Conservation (phyloP, 1,140 invertebrate genomes). For the Drosophila sucinea region DNA sequence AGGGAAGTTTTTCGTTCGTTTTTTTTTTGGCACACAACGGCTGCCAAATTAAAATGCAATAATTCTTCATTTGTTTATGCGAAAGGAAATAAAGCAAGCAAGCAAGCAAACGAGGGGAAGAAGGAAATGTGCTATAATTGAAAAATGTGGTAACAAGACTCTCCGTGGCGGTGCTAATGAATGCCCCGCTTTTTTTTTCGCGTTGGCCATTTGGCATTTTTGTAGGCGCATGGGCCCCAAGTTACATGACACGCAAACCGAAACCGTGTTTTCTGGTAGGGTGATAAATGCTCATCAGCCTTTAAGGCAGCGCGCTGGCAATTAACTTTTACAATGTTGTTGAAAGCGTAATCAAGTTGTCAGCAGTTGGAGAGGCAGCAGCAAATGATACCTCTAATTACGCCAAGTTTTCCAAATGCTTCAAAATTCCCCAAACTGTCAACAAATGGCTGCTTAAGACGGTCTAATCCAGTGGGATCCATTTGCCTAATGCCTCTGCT, state of each 20-base stretch:
- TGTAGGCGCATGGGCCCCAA: slow-evolving; percentile 14
- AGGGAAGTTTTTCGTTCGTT: slow-evolving; percentile 8
- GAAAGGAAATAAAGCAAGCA: slow-evolving; percentile 35
- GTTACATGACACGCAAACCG: slow-evolving; percentile 55
- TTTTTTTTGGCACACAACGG: slow-evolving; percentile 48
- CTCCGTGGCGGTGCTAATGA: slow-evolving; percentile 77
- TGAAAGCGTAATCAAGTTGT: slow-evolving; percentile 79
- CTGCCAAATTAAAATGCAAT: slow-evolving; percentile 81
- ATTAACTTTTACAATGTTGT: slow-evolving; percentile 81
- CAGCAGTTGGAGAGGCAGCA: slow-evolving; percentile 40
- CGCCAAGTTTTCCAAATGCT: slow-evolving; percentile 53
- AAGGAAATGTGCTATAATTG: slow-evolving; percentile 80
- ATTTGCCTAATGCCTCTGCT: slow-evolving; percentile 74
- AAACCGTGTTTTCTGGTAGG: slow-evolving; percentile 42
- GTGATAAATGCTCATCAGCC: slow-evolving; percentile 79
- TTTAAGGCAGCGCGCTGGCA: slow-evolving; percentile 71
- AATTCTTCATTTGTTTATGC: slow-evolving; percentile 75
- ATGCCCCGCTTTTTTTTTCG: slow-evolving; percentile 63
- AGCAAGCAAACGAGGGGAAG: slow-evolving; percentile 21
- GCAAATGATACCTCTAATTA: slow-evolving; percentile 76
- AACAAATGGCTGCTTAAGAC: slow-evolving; percentile 42
- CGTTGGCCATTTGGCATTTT: slow-evolving; percentile 21
- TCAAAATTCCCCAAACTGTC: slow-evolving; percentile 63
- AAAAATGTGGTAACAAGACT: slow-evolving; percentile 82
- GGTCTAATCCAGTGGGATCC: slow-evolving; percentile 71